Evolutionary conservation across 2,113 vertebrate species (phyloP).

Genomic region (Pipra filicauda): DNA sequence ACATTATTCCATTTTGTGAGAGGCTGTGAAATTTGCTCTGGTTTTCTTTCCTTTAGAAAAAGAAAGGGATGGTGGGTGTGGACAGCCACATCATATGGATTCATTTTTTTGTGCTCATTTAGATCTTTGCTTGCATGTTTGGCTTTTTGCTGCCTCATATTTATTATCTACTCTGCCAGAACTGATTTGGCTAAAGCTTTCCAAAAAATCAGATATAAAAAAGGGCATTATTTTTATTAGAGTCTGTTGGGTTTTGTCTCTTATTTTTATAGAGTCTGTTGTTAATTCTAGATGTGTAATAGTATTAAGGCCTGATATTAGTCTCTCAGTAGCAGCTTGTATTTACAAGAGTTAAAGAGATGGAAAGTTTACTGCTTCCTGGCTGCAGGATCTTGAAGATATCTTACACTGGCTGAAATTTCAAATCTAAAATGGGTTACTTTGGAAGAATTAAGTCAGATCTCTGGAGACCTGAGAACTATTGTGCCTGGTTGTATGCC

Average conservation of each 20-base stretch:
- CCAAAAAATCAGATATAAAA: neutral
- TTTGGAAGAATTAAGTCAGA: neutral
- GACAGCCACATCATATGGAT: neutral
- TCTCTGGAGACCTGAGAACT: rapidly evolving
- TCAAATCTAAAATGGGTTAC: neutral
- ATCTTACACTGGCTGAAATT: neutral
- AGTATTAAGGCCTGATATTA: neutral
- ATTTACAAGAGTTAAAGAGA: neutral
- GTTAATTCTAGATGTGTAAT: neutral
- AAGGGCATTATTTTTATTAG: neutral
- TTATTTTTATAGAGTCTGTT: neutral
- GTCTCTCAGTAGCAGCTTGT: neutral
- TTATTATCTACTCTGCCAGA: neutral
- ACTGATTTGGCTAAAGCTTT: neutral
- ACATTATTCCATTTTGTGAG: neutral
- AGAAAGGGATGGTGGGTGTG: neutral
- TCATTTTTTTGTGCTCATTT: neutral
- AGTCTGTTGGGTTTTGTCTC: neutral
- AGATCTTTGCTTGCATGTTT: neutral
- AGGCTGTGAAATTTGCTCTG: neutral
- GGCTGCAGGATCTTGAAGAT: neutral
- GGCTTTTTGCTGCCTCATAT: neutral
- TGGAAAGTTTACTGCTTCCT: neutral
- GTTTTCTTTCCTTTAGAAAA: neutral
- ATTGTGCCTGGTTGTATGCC: rapidly evolving